Evolutionary conservation across 2,113 vertebrate species (phyloP), one percentile per base, ranked within the genome.

Genomic region (Dromiciops gliroides): DNA sequence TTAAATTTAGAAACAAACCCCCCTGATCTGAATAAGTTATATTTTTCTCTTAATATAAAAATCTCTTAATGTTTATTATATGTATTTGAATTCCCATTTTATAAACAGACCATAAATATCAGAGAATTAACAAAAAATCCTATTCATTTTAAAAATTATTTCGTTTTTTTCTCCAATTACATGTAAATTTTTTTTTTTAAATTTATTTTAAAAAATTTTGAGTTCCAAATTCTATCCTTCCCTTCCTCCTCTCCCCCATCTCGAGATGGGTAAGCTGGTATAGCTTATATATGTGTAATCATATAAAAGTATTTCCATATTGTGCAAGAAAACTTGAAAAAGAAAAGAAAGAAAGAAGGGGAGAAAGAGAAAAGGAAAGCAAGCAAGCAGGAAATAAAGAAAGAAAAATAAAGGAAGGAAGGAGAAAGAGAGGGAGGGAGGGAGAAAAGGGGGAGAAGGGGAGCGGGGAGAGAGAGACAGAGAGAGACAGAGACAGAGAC

Each of bases 31-130:
- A 93, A 90, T 12, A 83, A 47, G 0, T 19, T 93, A 4, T 52
- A 50, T 22, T 44, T 83, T 88, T 28, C 94, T n/a, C 89, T 50
- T 75, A 89, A 0, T 75, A 95, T 56, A 60, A 67, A 0, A 44
- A 75, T 26, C 92, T 92, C 49, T 90, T 92, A 51, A 90, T 90
- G 44, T 28, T 67, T 95, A 83, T 51, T 95, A 90, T 93, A 53
- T 92, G 22, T 50, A 25, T 28, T 48, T 91, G 12, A 47, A 94
- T 10, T 95, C 3, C 37, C 92, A 92, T 60, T 22, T 96, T 95
- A 95, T 88, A 60, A 92, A 95, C 10, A 22, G 51, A 26, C 0
- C 26, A 31, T 90, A 51, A 95, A 2, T 91, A 92, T 94, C 90
- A 95, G 44, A n/a, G 92, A 90, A 67, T 67, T 67, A 67, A 53